phyloP scores from a whole-genome alignment of 2,888 invertebrate species.

The Tachina grossa region DNA sequence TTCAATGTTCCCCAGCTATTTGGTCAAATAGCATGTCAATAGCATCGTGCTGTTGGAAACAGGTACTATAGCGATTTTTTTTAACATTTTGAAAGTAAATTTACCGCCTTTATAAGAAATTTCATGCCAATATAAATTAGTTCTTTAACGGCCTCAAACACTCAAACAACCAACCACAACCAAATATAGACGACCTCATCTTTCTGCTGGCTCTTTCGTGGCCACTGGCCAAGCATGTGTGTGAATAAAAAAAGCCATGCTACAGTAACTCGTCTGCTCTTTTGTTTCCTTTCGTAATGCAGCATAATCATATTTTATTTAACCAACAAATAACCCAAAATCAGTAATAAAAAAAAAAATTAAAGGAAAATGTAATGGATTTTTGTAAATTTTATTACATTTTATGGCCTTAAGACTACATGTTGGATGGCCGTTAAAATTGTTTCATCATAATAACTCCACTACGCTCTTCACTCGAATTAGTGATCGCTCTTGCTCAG shows the following conservation, averaged over 20 bases:
- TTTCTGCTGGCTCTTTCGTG: slow-evolving; percentile 24
- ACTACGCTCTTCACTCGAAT: slow-evolving; percentile 40
- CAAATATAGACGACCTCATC: slow-evolving; percentile 46
- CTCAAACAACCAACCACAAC: not conserved
- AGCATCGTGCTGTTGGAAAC: no score
- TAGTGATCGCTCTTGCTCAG: slow-evolving; percentile 28
- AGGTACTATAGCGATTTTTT: no score
- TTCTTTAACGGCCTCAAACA: slow-evolving; percentile 43
- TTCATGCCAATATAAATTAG: slow-evolving; percentile 66
- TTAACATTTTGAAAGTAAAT: slow-evolving; percentile 31
- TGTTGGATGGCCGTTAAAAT: slow-evolving; percentile 44
- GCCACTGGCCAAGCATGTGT: slow-evolving; percentile 29
- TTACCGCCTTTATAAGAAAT: slow-evolving; percentile 54
- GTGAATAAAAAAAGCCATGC: not conserved
- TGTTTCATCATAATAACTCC: slow-evolving; percentile 67
- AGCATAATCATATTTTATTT: slow-evolving; percentile 38
- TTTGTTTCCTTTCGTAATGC: not conserved
- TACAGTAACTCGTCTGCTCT: slow-evolving; percentile 11
- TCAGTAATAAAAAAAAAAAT: not conserved
- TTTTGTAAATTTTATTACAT: slow-evolving; percentile 13
- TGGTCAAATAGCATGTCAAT: no score
- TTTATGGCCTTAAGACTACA: slow-evolving; percentile 43
- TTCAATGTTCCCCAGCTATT: no score
- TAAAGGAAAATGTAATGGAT: slow-evolving; percentile 2
- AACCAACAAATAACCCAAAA: slow-evolving; percentile 27